Conservation (phyloP, 2,888 invertebrate species). For the Rhogogaster chlorosoma region DNA sequence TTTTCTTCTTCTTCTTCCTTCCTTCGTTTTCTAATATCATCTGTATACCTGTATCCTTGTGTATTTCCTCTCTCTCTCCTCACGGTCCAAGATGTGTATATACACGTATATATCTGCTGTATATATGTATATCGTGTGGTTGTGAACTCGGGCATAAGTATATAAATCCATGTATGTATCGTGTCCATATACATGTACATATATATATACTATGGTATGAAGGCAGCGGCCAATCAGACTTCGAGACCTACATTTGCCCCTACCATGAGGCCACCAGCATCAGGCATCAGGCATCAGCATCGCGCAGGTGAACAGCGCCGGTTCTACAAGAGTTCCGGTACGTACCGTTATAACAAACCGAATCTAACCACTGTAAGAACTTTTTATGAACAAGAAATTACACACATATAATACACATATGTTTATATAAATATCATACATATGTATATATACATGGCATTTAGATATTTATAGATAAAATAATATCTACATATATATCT, state of each 20-base stretch:
- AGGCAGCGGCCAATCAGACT: slow-evolving; percentile 68
- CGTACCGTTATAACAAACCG: slow-evolving; percentile 67
- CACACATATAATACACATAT: neutral
- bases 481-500: neutral
- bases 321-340: slow-evolving; percentile 68
- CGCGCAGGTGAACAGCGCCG: slow-evolving; percentile 56
- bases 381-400: slow-evolving; percentile 54
- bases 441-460: neutral
- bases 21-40: neutral
- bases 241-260: slow-evolving; percentile 75
- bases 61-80: neutral
- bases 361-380: slow-evolving; percentile 59
- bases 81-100: neutral
- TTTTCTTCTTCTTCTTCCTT: slow-evolving; percentile 35
- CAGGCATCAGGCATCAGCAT: slow-evolving; percentile 38
- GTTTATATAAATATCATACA: neutral
- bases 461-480: neutral
- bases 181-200: neutral
- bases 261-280: slow-evolving; percentile 40
- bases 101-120: neutral
- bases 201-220: neutral
- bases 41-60: neutral
- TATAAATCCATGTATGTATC: neutral
- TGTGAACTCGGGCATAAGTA: slow-evolving; percentile 25
- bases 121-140: neutral